Conservation (phyloP, 2,113 vertebrate genomes). For the Ammodytes dubius region DNA sequence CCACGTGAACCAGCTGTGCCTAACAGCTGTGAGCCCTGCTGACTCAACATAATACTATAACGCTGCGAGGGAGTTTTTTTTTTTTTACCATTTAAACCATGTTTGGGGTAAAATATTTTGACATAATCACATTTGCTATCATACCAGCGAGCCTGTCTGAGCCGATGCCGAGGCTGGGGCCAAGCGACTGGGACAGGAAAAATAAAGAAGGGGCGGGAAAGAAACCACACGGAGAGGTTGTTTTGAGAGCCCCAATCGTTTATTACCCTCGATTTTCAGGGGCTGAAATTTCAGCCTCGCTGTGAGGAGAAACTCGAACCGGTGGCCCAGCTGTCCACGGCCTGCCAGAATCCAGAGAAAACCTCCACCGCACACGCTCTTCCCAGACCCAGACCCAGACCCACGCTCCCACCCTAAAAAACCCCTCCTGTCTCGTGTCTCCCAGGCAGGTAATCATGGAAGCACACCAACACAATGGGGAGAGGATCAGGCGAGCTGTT, state of each 20-base stretch:
- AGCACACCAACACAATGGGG: conserved; percentile 73
- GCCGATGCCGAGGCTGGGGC: conserved; percentile 26
- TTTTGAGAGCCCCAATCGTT: conserved; percentile 81
- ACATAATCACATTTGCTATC: conserved; percentile 73
- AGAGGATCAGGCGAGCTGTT: conserved; percentile 55
- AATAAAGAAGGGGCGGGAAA: conserved; percentile 76
- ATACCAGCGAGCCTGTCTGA: conserved; percentile 42
- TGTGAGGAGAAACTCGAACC: conserved; percentile 83
- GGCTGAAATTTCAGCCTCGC: conserved; percentile 86
- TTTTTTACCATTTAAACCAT: conserved; percentile 30
- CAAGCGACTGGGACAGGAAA: conserved; percentile 56
- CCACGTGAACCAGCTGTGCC: conserved; percentile 64
- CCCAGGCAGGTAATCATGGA: conserved; percentile 81
- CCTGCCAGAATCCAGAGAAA: conserved; percentile 70
- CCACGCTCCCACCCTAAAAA: conserved; percentile 32
- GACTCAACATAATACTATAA: conserved; percentile 62
- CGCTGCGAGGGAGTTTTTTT: conserved; percentile 9
- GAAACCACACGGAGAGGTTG: conserved; percentile 64
- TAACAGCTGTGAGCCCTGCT: conserved; percentile 73
- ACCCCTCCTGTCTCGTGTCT: conserved; percentile 41
- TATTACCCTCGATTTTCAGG: conserved; percentile 82
- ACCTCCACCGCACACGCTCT: conserved; percentile 59
- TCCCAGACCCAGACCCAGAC: conserved; percentile 35
- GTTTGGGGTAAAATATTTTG: conserved; percentile 68
- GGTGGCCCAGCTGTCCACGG: conserved; percentile 84